Conservation (phyloP, 2,797 vertebrate species). For the Anguilla megastoma region DNA sequence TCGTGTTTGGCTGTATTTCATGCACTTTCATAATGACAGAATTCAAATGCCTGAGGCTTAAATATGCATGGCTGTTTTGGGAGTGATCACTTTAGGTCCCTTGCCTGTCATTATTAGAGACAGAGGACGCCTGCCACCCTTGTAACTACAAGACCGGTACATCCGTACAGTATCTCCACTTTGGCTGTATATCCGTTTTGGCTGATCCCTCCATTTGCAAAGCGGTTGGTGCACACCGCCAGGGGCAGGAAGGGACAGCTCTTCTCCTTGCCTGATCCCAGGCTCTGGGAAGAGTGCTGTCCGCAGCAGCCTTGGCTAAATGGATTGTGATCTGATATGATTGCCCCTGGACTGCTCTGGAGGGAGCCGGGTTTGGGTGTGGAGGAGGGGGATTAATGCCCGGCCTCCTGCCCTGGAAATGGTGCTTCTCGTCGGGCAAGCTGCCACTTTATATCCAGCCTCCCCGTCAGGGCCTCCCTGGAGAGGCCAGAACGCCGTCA, state of each 20-base stretch:
- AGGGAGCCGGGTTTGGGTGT: background rate
- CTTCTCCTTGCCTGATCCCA: background rate
- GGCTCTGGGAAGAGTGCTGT: background rate
- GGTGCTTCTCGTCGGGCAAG: constrained; percentile 56
- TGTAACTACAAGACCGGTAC: background rate
- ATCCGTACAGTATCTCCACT: background rate
- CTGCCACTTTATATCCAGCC: constrained; percentile 55
- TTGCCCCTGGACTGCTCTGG: constrained; percentile 9
- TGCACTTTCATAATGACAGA: background rate
- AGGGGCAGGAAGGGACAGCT: constrained; percentile 1
- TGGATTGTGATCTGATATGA: constrained; percentile 12
- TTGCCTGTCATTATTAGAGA: background rate
- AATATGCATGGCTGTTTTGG: background rate
- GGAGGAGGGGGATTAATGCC: constrained; percentile 33
- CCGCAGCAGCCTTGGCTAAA: background rate
- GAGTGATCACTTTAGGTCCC: background rate
- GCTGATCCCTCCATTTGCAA: background rate
- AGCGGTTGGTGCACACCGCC: background rate
- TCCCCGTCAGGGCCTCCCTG: constrained; percentile 43
- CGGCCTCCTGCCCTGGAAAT: constrained; percentile 49
- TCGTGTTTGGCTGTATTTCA: background rate
- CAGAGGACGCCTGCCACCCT: background rate
- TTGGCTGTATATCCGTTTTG: background rate
- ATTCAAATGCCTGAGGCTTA: background rate
- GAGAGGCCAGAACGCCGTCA: constrained; percentile 56